phyloP scores from a whole-genome alignment of 23 tunicate genomes.

The Aplidium turbinatum region DNA sequence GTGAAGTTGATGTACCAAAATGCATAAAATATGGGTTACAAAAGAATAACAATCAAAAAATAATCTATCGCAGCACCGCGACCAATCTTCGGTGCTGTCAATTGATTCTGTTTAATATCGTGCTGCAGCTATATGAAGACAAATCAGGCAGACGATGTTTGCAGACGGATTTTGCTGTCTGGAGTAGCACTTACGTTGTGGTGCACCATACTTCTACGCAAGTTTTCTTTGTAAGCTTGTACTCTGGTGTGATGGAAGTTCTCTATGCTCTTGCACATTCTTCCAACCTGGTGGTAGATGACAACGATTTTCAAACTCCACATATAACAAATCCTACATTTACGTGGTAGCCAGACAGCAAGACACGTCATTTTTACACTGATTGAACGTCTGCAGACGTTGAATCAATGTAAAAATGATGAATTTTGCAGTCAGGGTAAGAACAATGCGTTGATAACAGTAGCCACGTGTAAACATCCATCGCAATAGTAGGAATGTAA shows the following conservation, averaged over 20 bases:
- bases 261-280: conserved; percentile 73
- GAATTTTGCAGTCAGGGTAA: too few relatives aligned
- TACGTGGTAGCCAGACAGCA: too few relatives aligned
- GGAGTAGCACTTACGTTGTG: conserved; percentile 38
- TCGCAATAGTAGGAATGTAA: too few relatives aligned
- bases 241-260: conserved; percentile 68
- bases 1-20: too few relatives aligned
- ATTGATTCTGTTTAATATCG: too few relatives aligned
- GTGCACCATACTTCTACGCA: conserved; percentile 59
- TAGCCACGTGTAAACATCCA: too few relatives aligned
- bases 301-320: neutral
- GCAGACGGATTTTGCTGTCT: neutral
- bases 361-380: too few relatives aligned
- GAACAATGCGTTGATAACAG: too few relatives aligned
- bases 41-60: neutral
- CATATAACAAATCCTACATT: neutral
- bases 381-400: too few relatives aligned
- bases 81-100: too few relatives aligned
- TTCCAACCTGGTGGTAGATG: conserved; percentile 22
- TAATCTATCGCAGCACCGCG: too few relatives aligned
- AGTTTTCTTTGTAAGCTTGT: conserved; percentile 40
- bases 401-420: too few relatives aligned
- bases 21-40: neutral
- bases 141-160: neutral
- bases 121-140: neutral